Base-by-base conservation (phyloP, 2,888 invertebrate species). In the Panorpa germanica region DNA sequence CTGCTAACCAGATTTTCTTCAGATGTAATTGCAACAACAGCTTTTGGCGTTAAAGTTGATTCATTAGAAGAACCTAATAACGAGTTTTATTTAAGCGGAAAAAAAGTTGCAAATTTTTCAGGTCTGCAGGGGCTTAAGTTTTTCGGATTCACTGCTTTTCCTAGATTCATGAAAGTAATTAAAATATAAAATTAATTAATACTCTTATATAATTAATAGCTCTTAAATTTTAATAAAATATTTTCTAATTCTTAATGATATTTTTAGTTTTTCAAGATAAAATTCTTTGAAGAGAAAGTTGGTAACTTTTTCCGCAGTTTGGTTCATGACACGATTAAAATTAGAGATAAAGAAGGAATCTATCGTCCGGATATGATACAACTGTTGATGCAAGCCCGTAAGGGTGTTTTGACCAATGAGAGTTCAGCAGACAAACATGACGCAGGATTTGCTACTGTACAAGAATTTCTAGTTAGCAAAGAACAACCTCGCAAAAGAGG, bases 351-450 rank as follows among this genome's bases (percentile, higher is more conserved):
- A n/a, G 35, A 49, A 4, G 47, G 50, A 5, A 52, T 59, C 10
- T 40, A 53, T 7, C 47, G 63, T 12, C 55, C 55, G 2, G 61
- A 62, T 35, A 62, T 67, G 60, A 59, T 67, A 13, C 57, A 67
- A 29, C 39, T 66, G 6, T 45, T 67, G 2, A 53, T 66, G 53
- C 59, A 65, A 41, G 58, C 63, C 6, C 57, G 55, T 34, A 58
- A 57, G 44, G 59, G 56, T 7, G 18, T 27, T 12, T 12, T 33
- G 15, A n/a, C 13, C 29, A n/a, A n/a, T n/a, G n/a, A n/a, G n/a
- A 15, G 10, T 29, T 34, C 37, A 18, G 28, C 32, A 4, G 19
- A 35, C 22, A 22, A 37, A 12, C 22, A 32, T 35, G 22, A 31
- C 25, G 34, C 38, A 31, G 45, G 45, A 12, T 45, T 46, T 35